Conservation (phyloP, 1,140 invertebrate species). For the Pseudomyrmex concolor region DNA sequence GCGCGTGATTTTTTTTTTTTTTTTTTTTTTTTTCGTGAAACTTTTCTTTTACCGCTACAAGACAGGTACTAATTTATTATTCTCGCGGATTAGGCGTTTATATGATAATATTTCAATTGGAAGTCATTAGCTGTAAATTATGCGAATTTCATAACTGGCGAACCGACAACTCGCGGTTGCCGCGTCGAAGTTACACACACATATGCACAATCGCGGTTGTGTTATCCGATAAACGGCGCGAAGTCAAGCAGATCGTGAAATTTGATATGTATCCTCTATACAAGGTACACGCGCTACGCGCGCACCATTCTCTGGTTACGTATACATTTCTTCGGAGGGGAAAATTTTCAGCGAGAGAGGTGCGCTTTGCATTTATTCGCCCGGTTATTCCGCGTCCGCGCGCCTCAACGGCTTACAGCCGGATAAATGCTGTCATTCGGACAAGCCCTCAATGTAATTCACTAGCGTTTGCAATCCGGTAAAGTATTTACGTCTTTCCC, state of each 20-base stretch:
- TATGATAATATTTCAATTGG: constrained; percentile 39
- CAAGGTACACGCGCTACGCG: not conserved
- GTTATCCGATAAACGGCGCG: constrained; percentile 43
- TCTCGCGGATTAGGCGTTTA: not conserved
- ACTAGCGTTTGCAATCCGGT: constrained; percentile 44
- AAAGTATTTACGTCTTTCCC: constrained; percentile 49
- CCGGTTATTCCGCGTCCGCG: constrained; percentile 63
- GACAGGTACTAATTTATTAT: constrained; percentile 33
- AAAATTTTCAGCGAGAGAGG: constrained; percentile 51
- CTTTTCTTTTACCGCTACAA: not conserved
- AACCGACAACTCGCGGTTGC: constrained; percentile 21
- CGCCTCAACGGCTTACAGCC: constrained; percentile 59
- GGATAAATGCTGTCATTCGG: constrained; percentile 71
- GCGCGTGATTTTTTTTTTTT: too few species aligned
- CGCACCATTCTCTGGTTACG: constrained; percentile 34
- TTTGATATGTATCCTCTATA: constrained; percentile 68
- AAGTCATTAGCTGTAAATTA: constrained; percentile 44
- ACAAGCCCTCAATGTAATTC: constrained; percentile 67
- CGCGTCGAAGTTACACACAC: constrained; percentile 4
- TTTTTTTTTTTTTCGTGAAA: constrained; percentile 7
- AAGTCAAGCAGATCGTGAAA: constrained; percentile 61
- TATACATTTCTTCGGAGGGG: constrained; percentile 19
- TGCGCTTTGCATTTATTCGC: constrained; percentile 49
- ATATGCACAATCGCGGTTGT: not conserved
- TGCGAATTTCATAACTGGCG: constrained; percentile 30